Conservation (phyloP, 2,888 invertebrate genomes). For the Azorinus chamasolen region DNA sequence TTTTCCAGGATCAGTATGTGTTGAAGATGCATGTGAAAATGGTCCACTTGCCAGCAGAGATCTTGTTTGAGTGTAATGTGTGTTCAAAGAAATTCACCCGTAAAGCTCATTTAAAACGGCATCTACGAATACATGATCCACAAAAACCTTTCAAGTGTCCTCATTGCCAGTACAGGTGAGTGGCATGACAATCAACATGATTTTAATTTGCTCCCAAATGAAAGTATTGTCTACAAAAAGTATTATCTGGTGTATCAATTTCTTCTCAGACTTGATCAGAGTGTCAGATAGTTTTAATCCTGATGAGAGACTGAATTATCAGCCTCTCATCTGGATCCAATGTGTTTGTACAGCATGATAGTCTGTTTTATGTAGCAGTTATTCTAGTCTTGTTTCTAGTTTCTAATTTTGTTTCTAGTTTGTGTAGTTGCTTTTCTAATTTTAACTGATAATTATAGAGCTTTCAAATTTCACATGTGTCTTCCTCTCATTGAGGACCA, state of each 20-base stretch:
- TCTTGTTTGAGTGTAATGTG: conserved; percentile 85
- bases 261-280: not conserved
- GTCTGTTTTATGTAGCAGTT: no score
- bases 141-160: conserved; percentile 86
- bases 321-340: no score
- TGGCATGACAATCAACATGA: not conserved
- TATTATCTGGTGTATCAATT: not conserved
- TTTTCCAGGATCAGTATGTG: conserved; percentile 86
- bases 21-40: conserved; percentile 87
- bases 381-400: no score
- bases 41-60: conserved; percentile 86
- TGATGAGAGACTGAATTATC: no score
- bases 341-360: no score
- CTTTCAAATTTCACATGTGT: no score
- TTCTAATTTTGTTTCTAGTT: no score
- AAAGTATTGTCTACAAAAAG: not conserved
- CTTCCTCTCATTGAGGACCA: no score
- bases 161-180: conserved; percentile 86
- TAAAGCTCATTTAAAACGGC: conserved; percentile 86
- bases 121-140: conserved; percentile 86
- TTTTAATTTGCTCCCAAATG: not conserved
- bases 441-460: no score
- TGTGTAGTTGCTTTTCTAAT: no score
- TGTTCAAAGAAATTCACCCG: conserved; percentile 86
- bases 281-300: no score